Conservation (phyloP, 2,113 vertebrate species). For the Orycteropus afer region DNA sequence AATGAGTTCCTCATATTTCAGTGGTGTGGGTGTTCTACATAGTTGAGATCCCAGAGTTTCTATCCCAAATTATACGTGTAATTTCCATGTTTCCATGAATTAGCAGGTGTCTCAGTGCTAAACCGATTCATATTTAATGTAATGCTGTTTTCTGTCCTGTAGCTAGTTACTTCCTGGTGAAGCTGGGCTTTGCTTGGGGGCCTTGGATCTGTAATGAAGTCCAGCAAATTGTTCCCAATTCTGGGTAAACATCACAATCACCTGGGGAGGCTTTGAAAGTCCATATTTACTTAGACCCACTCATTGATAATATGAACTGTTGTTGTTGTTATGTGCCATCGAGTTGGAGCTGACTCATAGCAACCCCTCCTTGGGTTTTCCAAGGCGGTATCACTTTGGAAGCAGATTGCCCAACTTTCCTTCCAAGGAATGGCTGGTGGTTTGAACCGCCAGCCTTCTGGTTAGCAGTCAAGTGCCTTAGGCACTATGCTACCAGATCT, state of each 20-base stretch:
- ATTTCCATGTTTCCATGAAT: not conserved
- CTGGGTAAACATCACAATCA: not conserved
- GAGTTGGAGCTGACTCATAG: too few species aligned
- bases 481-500: too few species aligned
- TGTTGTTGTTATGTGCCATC: too few species aligned
- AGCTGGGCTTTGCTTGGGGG: not conserved
- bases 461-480: too few species aligned
- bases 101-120: not conserved
- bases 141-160: not conserved
- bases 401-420: too few species aligned
- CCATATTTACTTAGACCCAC: not conserved
- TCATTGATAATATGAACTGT: not conserved
- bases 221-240: not conserved
- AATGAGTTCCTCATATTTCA: too few species aligned
- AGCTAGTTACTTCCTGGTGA: not conserved
- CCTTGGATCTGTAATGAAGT: not conserved
- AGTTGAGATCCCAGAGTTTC: too few species aligned
- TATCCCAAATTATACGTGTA: not conserved
- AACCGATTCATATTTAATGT: not conserved
- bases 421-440: too few species aligned
- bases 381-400: too few species aligned
- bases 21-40: too few species aligned
- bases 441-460: too few species aligned
- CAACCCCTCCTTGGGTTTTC: too few species aligned
- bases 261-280: not conserved